Conservation (phyloP, 1,140 invertebrate genomes). For the Bombus ignitus region DNA sequence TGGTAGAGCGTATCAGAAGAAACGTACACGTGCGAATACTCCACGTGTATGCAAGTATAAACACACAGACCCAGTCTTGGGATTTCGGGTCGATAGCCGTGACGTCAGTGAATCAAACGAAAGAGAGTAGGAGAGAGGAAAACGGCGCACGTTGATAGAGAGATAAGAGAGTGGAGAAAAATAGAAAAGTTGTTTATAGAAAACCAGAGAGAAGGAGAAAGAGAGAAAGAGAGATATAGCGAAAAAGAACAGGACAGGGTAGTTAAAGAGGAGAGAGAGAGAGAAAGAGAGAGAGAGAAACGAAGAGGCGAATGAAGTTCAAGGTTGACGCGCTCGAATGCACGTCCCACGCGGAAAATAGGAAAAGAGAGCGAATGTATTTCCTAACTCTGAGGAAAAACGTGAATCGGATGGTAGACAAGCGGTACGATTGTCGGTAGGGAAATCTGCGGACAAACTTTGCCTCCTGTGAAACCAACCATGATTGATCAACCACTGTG, state of each 20-base stretch:
- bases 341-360: slow-evolving; percentile 77
- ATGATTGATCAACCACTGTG: neutral
- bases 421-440: slow-evolving; percentile 31
- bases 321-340: slow-evolving; percentile 78
- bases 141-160: slow-evolving; percentile 14
- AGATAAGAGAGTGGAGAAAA: slow-evolving; percentile 34
- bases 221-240: neutral
- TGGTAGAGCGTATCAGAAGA: neutral
- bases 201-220: neutral
- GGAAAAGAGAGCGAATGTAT: slow-evolving; percentile 72
- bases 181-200: slow-evolving; percentile 31
- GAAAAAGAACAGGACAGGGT: slow-evolving; percentile 26
- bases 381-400: slow-evolving; percentile 65
- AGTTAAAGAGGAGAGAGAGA: slow-evolving; percentile 31
- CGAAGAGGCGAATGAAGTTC: slow-evolving; percentile 77
- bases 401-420: slow-evolving; percentile 27
- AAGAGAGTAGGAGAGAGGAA: slow-evolving; percentile 7
- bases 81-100: slow-evolving; percentile 80
- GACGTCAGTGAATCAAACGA: slow-evolving; percentile 76
- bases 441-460: neutral
- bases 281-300: slow-evolving; percentile 13
- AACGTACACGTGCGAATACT: slow-evolving; percentile 49
- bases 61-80: slow-evolving; percentile 17
- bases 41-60: slow-evolving; percentile 36
- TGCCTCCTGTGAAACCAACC: neutral